Base-by-base conservation (phyloP, 2,888 invertebrate genomes). In the Augiades crinisus region DNA sequence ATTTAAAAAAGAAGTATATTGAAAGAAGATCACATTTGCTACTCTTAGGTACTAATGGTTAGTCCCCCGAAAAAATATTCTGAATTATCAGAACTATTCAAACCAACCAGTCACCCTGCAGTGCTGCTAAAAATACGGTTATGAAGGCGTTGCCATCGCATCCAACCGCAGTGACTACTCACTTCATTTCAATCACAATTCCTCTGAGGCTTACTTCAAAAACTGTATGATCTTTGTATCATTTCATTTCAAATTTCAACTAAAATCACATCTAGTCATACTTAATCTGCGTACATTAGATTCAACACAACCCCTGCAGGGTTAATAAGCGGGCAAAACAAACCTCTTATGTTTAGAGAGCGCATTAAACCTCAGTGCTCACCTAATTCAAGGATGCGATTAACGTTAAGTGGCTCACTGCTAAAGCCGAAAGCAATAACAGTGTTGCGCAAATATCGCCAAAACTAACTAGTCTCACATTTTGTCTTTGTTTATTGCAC, bases 241-340 rank as follows among this genome's bases (percentile, higher is more conserved):
- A 12, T 19, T 10, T 17, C 36, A 19, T 8, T 2, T n/a, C 30
- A 10, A 33, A 7, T 33, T 33, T 14, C 13, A 14, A n/a, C 17
- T 10, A 36, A 38, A 7, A 6, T 13, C 21, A 17, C n/a, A 2
- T 10, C 19, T 13, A 21, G 19, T 21, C 4, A 36, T 16, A 31
- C 12, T 34, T 16, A 24, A 36, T 19, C 16, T 19, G 0, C n/a
- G 16, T 8, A 13, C 24, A 24, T 16, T 19, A 19, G 30, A 36
- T 17, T 24, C 5, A 53, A 54, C 54, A 53, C n/a, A 49, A 59
- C 59, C 59, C 53, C 58, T 47, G 27, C 55, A 45, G 31, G 52
- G 44, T 57, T 54, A 57, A 58, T 55, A 52, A 57, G 54, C 49
- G 55, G 52, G 30, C 45, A 51, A 54, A 55, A 57, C 30, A 43